phyloP scores from a whole-genome alignment of 2,113 vertebrate species.

The Neolamprologus kungweensis region DNA sequence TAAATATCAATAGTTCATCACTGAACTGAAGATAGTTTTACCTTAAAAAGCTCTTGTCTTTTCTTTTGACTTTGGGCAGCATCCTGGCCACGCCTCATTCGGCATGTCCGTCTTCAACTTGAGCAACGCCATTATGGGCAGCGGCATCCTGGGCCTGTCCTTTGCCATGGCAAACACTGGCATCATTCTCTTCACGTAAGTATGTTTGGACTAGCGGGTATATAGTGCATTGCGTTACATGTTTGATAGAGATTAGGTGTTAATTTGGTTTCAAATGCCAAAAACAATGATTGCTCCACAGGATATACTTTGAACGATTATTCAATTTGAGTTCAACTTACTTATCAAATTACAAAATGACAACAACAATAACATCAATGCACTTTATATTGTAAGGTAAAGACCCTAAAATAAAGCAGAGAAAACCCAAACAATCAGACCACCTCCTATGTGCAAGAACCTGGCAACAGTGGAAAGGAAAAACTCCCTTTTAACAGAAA shows the following conservation, averaged over 20 bases:
- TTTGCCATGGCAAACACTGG: conserved; percentile 97
- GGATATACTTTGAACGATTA: not conserved
- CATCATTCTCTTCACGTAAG: conserved; percentile 91
- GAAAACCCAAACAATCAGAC: not conserved
- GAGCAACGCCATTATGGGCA: conserved; percentile 98
- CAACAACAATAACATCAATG: not conserved
- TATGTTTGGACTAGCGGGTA: not conserved
- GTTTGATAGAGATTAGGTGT: not conserved
- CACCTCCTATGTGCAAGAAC: not conserved
- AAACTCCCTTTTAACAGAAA: not conserved
- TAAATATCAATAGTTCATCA: not conserved
- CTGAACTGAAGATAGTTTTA: not conserved
- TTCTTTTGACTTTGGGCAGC: conserved; percentile 61
- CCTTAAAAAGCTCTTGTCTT: not conserved
- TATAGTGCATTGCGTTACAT: not conserved
- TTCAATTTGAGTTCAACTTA: not conserved
- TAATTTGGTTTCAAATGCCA: not conserved
- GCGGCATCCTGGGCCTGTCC: conserved; percentile 91
- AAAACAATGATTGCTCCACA: not conserved
- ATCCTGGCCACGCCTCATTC: conserved; percentile 85
- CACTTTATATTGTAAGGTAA: not conserved
- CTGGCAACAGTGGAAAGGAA: not conserved
- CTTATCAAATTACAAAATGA: not conserved
- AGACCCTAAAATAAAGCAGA: not conserved
- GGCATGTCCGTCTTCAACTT: conserved; percentile 96